These are phyloP conservation scores for Leistus spinibarbis DNA, from an alignment of 2,888 invertebrate genomes.

Conservation along the genomic window DNA sequence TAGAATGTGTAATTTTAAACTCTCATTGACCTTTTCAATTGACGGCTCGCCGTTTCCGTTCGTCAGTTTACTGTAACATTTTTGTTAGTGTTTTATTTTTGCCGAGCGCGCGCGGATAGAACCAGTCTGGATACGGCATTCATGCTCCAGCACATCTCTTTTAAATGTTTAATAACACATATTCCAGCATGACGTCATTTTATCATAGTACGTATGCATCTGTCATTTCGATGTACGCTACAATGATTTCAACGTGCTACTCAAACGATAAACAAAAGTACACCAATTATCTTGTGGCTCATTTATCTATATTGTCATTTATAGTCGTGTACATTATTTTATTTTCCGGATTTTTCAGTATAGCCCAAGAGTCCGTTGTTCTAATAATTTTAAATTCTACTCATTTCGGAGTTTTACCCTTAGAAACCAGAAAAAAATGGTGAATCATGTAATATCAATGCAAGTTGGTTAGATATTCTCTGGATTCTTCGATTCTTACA, in stretches of 20 bases:
- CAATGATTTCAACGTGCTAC: slow-evolving; percentile 6
- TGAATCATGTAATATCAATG: too few species aligned
- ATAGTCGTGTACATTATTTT: neutral
- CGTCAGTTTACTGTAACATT: neutral
- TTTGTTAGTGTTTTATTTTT: slow-evolving; percentile 27
- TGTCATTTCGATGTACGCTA: slow-evolving; percentile 33
- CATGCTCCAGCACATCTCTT: slow-evolving; percentile 22
- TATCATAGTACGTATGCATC: slow-evolving; percentile 35
- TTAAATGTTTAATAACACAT: slow-evolving; percentile 39
- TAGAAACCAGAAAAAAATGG: too few species aligned
- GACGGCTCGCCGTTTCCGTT: slow-evolving; percentile 1
- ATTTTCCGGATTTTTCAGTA: too few species aligned
- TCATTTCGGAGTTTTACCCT: too few species aligned
- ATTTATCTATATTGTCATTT: neutral
- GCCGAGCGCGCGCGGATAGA: neutral
- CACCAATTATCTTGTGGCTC: neutral
- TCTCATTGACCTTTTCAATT: slow-evolving; percentile 20
- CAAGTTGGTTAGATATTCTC: too few species aligned
- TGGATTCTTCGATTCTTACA: neutral
- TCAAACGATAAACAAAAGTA: neutral
- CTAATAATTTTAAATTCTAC: too few species aligned
- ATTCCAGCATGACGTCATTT: slow-evolving; percentile 31
- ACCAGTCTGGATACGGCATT: slow-evolving; percentile 21
- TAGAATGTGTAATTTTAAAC: slow-evolving; percentile 7
- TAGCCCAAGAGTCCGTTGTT: too few species aligned